Base-by-base conservation (phyloP, 2,113 vertebrate species). In the Xiphias gladius region DNA sequence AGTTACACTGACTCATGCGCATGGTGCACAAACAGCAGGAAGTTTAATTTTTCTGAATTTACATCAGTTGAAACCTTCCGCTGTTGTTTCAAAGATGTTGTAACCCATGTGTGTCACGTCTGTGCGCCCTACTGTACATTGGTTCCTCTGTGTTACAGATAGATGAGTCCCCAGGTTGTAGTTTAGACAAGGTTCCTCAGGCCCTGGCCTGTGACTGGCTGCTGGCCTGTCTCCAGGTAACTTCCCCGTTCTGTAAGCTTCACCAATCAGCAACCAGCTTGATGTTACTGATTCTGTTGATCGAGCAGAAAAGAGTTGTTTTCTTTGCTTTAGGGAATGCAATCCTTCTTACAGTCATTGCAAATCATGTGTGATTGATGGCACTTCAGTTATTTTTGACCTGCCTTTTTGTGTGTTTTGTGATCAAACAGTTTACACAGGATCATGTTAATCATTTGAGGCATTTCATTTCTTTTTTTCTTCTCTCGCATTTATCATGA, bases 181-280 rank as follows among this genome's bases (percentile, higher is more conserved):
- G 91, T 94, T 93, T 96, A 95, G 92, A 91, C 70, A 88, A 46
- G 86, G 89, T 89, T 87, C 92, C 93, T 82, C 93, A 94, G 88
- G 89, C 64, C 43, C 82, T 77, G 90, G 88, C 92, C 92, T 95
- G 95, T 95, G 94, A 95, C 84, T 95, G 95, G 94, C 94, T 96
- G 82, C 95, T 95, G 92, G 94, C 93, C 94, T 96, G 94, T 94
- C 94, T 96, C 81, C 94, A 96, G 95, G 95, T 96, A 96, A 96
- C 91, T 48, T 80, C 76, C 80, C 80, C 35, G 16, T 66, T 86
- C 76, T 64, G 59, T 54, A 66, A 83, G 78, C 72, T 91, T 64
- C 78, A 85, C 82, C 91, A 90, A 93, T 94, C 94, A 93, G 79
- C 92, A 88, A 61, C 72, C 82, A 64, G 89, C 78, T 88, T 63